Base-by-base conservation (phyloP, 1,140 invertebrate species). In the Brachionus manjavacas region DNA sequence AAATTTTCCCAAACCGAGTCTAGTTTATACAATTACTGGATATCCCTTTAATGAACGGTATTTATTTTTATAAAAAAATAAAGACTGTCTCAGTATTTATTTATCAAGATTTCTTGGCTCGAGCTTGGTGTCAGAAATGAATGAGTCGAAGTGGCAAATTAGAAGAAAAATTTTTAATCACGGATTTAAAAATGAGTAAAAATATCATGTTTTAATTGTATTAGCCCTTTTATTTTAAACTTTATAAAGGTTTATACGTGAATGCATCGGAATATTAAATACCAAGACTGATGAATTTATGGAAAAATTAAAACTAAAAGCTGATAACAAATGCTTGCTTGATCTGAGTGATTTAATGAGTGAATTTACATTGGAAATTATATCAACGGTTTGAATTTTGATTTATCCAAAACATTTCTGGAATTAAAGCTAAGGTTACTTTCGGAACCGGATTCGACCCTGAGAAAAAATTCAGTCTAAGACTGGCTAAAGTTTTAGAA, bases 141-240 rank as follows among this genome's bases (percentile, higher is more conserved):
- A 68, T 39, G 28, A 31, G 31, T 31, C 23, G 4, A 68, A 68
- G 14, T 68, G 66, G 66, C 25, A 39, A 31, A 23, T 14, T 11
- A 68, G 66, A 68, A 68, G 66, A 39, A 68, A 39, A 68, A 68
- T 68, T 68, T 68, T 68, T 12, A 68, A 68, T 31, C 9, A 28
- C 7, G 66, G 28, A 39, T 68, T 68, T 68, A 68, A 68, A 39
- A 68, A 68, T 68, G 66, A 68, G 66, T 68, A 68, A 68, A 68
- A 14, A 31, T n/a, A 31, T 68, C 12, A 12, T 68, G 7, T 11
- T 68, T 12, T 31, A 31, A 39, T 28, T 35, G 25, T 31, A 35
- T 7, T 7, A 35, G 31, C 2, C 6, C 7, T 31, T 68, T 12
- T 12, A n/a, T 68, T 68, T 68, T n/a, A 7, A 68, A 2, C 3